Percentiles rank a stretch among this genome's conserved stretches.
Evolutionary conservation across 2,113 vertebrate species (phyloP).

Genomic region (Lepisosteus osseus): DNA sequence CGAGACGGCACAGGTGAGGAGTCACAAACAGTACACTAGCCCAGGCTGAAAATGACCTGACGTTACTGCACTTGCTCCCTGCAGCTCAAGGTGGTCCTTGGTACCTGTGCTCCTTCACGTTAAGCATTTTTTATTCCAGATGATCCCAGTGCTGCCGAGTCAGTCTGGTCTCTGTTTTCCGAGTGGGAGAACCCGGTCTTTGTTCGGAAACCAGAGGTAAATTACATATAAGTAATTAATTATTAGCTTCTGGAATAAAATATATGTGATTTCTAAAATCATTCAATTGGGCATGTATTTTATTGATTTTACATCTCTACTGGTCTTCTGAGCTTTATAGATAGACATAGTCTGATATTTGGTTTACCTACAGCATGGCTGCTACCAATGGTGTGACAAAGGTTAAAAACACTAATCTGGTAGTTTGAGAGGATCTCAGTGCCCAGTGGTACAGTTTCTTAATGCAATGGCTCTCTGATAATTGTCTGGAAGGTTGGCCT

Average conservation of each 20-base stretch:
- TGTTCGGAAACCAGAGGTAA: constrained; percentile 75
- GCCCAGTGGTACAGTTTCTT: no score
- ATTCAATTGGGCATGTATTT: background rate
- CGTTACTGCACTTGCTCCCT: background rate
- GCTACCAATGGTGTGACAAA: no score
- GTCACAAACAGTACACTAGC: constrained; percentile 16
- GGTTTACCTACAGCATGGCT: no score
- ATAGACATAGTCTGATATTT: no score
- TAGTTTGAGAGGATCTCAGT: no score
- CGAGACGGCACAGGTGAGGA: constrained; percentile 72
- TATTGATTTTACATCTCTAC: no score
- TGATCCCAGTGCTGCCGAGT: constrained; percentile 42
- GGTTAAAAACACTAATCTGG: no score
- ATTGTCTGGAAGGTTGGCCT: constrained; percentile 74
- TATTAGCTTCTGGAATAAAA: background rate
- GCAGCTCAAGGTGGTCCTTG: background rate
- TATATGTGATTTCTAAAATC: background rate
- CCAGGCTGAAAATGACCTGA: background rate
- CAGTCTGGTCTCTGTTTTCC: constrained; percentile 74
- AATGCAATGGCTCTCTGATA: background rate
- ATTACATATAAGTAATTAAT: background rate
- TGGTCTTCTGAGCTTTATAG: no score
- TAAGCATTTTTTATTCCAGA: constrained; percentile 42
- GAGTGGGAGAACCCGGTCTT: constrained; percentile 95
- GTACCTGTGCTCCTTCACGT: background rate